Percentiles rank a stretch among this genome's conserved stretches.
phyloP scores from a whole-genome alignment of 1,140 invertebrate species.

The Drosophila sp. region DNA sequence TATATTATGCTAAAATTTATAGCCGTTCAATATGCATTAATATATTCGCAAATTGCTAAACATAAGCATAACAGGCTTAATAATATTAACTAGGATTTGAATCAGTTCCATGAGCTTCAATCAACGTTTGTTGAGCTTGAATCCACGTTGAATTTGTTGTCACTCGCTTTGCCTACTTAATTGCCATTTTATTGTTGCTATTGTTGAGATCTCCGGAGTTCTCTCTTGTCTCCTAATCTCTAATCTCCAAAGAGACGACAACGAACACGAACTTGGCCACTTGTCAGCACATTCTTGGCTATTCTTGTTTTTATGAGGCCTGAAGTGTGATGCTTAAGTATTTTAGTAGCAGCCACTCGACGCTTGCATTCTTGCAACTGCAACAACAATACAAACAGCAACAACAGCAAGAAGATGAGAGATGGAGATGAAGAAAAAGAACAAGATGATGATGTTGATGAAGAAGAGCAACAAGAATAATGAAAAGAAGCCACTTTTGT shows the following conservation, averaged over 20 bases:
- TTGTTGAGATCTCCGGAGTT: slow-evolving; percentile 18
- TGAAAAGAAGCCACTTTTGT: slow-evolving; percentile 68
- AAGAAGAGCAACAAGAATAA: slow-evolving; percentile 30
- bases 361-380: slow-evolving; percentile 64
- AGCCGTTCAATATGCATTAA: too few species aligned
- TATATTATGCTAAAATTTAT: too few species aligned
- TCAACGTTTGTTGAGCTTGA: slow-evolving; percentile 1
- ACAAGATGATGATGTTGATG: neutral
- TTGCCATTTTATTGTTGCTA: slow-evolving; percentile 49
- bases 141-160: neutral
- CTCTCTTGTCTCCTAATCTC: slow-evolving; percentile 61
- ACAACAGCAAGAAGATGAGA: slow-evolving; percentile 25
- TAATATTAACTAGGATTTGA: too few species aligned
- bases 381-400: slow-evolving; percentile 22
- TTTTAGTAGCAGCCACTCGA: slow-evolving; percentile 70
- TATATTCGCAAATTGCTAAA: too few species aligned
- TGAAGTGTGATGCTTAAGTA: slow-evolving; percentile 76
- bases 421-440: slow-evolving; percentile 1
- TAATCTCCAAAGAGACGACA: slow-evolving; percentile 40
- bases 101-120: neutral
- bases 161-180: slow-evolving; percentile 25
- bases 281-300: slow-evolving; percentile 75
- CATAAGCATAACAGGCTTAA: too few species aligned
- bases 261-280: slow-evolving; percentile 75
- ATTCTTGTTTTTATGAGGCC: slow-evolving; percentile 61